These are phyloP conservation scores for Cataglyphis livida DNA, from an alignment of 2,888 invertebrate genomes.

Conservation along the genomic window DNA sequence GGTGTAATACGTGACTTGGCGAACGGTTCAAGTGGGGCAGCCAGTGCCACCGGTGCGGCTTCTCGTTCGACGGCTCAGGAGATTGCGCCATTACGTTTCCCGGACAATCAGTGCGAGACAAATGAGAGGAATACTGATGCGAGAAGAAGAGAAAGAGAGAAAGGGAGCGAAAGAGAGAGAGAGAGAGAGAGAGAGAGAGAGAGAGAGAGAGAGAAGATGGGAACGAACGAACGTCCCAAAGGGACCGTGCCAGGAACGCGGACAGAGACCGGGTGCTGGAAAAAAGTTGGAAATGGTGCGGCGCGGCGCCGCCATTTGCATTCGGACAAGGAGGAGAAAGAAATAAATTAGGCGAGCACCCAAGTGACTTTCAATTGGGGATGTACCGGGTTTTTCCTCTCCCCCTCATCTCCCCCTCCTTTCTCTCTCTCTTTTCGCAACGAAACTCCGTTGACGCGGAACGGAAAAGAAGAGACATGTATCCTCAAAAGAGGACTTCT, in stretches of 20 bases:
- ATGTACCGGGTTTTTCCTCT: conserved; percentile 66
- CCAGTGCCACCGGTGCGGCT: conserved; percentile 44
- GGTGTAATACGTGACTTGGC: conserved; percentile 75
- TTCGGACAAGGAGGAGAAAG: conserved; percentile 65
- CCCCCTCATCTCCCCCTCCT: conserved; percentile 39
- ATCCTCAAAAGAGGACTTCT: conserved; percentile 74
- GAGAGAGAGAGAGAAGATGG: conserved; percentile 5
- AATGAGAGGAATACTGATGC: conserved; percentile 83
- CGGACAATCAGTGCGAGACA: conserved; percentile 82
- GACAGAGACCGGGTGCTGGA: conserved; percentile 30
- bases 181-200: conserved; percentile 3
- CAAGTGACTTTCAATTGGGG: conserved; percentile 77
- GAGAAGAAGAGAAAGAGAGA: conserved; percentile 6
- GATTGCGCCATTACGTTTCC: conserved; percentile 81
- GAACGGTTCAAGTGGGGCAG: conserved; percentile 59
- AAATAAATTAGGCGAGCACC: conserved; percentile 74
- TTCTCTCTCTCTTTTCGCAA: conserved; percentile 38
- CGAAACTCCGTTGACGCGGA: conserved; percentile 51
- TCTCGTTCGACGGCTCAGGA: conserved; percentile 72
- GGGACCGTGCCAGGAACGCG: conserved; percentile 31
- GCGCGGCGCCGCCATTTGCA: conserved; percentile 66
- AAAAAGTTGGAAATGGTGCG: conserved; percentile 55
- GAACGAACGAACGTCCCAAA: conserved; percentile 28
- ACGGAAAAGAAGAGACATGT: conserved; percentile 67
- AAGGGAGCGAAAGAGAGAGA: background rate